These are phyloP conservation scores for Helostoma temminkii DNA, from an alignment of 2,797 vertebrate species.

Conservation along the genomic window DNA sequence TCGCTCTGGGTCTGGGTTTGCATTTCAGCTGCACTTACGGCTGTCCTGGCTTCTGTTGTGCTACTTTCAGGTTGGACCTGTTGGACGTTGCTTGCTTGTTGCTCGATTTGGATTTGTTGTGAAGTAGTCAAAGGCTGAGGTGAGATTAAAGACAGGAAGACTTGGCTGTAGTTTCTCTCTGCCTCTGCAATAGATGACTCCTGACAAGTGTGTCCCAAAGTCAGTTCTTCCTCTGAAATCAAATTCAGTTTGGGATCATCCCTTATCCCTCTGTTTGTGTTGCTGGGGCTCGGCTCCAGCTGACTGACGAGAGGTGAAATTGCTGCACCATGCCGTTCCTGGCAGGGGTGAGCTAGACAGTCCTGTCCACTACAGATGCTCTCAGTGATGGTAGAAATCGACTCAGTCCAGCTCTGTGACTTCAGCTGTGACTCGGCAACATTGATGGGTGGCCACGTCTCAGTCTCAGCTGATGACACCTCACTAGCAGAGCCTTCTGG, in stretches of 20 bases:
- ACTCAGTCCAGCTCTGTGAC: constrained; percentile 71
- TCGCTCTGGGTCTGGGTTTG: constrained; percentile 33
- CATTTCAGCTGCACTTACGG: constrained; percentile 36
- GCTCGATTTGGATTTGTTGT: constrained; percentile 50
- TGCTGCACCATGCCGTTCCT: constrained; percentile 61
- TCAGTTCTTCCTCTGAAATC: constrained; percentile 49
- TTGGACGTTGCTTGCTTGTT: constrained; percentile 68
- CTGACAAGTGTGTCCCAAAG: constrained; percentile 46
- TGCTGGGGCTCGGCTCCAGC: constrained; percentile 62
- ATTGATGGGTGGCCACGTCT: constrained; percentile 76
- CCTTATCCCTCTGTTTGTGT: constrained; percentile 41
- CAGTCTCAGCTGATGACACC: constrained; percentile 77
- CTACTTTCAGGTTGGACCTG: constrained; percentile 69
- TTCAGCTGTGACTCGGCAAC: constrained; percentile 82
- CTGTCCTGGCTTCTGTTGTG: constrained; percentile 38
- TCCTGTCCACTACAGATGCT: constrained; percentile 70
- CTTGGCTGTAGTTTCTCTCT: constrained; percentile 36
- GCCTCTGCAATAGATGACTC: constrained; percentile 53
- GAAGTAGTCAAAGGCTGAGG: constrained; percentile 47
- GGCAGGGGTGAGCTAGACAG: constrained; percentile 54
- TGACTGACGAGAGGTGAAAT: constrained; percentile 54
- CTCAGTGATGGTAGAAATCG: constrained; percentile 62
- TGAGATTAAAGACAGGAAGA: constrained; percentile 38
- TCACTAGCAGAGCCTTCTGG: constrained; percentile 71
- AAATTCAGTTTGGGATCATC: constrained; percentile 49